Conservation (phyloP, 1,140 invertebrate species). For the Zaprionus kolodkinae region DNA sequence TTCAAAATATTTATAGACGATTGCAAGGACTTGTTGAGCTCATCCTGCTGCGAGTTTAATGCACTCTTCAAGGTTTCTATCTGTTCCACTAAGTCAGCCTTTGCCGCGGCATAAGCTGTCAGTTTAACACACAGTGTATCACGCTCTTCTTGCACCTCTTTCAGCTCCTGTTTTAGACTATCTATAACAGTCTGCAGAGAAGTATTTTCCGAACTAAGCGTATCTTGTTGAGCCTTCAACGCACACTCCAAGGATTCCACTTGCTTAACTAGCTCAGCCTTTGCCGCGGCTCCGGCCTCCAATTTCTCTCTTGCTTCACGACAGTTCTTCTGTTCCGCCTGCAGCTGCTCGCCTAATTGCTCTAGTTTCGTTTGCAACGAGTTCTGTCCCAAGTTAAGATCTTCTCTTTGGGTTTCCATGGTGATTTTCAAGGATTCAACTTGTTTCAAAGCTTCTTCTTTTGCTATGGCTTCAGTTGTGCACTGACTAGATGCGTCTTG, state of each 20-base stretch:
- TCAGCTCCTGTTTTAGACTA: background rate
- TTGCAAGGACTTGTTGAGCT: background rate
- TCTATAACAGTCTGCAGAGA: background rate
- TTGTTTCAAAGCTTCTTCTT: background rate
- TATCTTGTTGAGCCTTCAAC: background rate
- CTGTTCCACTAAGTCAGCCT: background rate
- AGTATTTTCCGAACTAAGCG: background rate
- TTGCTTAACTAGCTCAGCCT: background rate
- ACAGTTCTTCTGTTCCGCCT: background rate
- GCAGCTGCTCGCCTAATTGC: background rate
- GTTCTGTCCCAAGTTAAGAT: background rate
- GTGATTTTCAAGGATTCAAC: background rate
- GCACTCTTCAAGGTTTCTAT: background rate
- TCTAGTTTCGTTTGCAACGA: background rate
- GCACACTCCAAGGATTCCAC: background rate
- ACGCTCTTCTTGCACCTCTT: background rate
- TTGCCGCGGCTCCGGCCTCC: background rate
- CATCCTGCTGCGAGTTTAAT: background rate
- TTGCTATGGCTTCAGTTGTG: background rate
- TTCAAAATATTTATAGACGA: background rate
- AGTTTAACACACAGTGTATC: background rate
- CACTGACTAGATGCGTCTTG: background rate
- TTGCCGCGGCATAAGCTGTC: background rate
- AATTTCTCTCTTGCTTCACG: background rate
- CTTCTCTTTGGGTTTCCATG: background rate